phyloP scores from a whole-genome alignment of 2,888 invertebrate species.

The Lamellibrachia columna region DNA sequence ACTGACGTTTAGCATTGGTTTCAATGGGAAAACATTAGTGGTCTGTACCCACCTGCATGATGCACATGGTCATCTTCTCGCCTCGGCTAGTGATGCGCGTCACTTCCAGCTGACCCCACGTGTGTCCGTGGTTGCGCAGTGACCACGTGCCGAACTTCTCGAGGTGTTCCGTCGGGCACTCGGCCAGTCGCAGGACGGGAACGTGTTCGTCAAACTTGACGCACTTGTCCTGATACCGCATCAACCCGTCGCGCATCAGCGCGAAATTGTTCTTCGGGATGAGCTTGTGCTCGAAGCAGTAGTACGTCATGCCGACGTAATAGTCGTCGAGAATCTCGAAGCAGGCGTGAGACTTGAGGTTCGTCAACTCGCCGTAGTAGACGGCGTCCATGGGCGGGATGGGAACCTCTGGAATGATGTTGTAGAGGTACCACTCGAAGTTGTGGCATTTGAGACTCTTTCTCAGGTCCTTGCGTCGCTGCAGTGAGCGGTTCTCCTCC shows the following conservation, averaged over 20 bases:
- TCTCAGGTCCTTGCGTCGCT: slow-evolving; percentile 75
- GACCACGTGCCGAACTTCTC: slow-evolving; percentile 29
- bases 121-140: slow-evolving; percentile 20
- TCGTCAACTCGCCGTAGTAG: slow-evolving; percentile 46
- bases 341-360: slow-evolving; percentile 42
- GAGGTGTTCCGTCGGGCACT: slow-evolving; percentile 28
- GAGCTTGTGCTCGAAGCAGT: slow-evolving; percentile 46
- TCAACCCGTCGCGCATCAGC: slow-evolving; percentile 32
- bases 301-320: slow-evolving; percentile 43
- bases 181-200: slow-evolving; percentile 27
- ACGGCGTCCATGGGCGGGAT: slow-evolving; percentile 40
- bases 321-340: slow-evolving; percentile 44
- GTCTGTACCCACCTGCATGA: slow-evolving; percentile 35
- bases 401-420: slow-evolving; percentile 69
- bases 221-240: slow-evolving; percentile 36
- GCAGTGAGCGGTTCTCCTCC: slow-evolving; percentile 39
- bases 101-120: slow-evolving; percentile 33
- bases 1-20: slow-evolving; percentile 65
- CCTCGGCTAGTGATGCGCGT: slow-evolving; percentile 8
- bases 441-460: slow-evolving; percentile 81
- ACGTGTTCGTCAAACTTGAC: slow-evolving; percentile 31
- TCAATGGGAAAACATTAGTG: no score
- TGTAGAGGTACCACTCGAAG: slow-evolving; percentile 80
- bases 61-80: slow-evolving; percentile 24
- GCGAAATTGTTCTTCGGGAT: slow-evolving; percentile 45